Evolutionary conservation across 2,797 vertebrate species (phyloP).

Genomic region (Argya squamiceps): DNA sequence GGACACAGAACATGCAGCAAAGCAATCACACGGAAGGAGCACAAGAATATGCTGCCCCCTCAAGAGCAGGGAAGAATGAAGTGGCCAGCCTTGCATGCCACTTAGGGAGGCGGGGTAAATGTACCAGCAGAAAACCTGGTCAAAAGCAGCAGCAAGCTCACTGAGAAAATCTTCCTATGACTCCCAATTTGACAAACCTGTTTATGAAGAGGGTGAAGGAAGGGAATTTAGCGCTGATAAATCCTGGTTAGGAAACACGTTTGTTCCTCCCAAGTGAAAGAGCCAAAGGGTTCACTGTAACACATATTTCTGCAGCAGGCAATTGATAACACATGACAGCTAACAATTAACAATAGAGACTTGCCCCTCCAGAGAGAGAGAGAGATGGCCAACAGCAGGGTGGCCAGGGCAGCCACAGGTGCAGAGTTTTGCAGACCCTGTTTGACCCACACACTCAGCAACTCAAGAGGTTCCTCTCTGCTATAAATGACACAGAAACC

Average conservation of each 20-base stretch:
- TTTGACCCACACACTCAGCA: not conserved
- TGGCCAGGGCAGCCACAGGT: not conserved
- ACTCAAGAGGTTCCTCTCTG: slow-evolving; percentile 84
- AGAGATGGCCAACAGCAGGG: not conserved
- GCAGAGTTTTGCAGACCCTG: not conserved
- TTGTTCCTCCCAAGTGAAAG: not conserved
- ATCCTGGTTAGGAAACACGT: not conserved
- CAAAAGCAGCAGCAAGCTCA: not conserved
- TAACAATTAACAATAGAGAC: not conserved
- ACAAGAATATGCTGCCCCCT: not conserved
- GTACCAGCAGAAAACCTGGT: not conserved
- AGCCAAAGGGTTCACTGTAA: not conserved
- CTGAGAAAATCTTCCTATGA: not conserved
- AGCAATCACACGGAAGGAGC: not conserved
- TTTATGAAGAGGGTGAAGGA: not conserved
- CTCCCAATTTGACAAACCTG: not conserved
- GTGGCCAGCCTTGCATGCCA: not conserved
- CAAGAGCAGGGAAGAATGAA: not conserved
- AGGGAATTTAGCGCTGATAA: not conserved
- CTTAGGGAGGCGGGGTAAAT: not conserved
- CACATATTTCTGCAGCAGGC: not conserved
- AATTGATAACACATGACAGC: not conserved
- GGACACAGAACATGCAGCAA: not conserved
- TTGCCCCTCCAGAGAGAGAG: not conserved
- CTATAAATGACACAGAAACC: slow-evolving; percentile 87